phyloP scores from a whole-genome alignment of 2,113 vertebrate species.

The Phalacrocorax aristotelis region DNA sequence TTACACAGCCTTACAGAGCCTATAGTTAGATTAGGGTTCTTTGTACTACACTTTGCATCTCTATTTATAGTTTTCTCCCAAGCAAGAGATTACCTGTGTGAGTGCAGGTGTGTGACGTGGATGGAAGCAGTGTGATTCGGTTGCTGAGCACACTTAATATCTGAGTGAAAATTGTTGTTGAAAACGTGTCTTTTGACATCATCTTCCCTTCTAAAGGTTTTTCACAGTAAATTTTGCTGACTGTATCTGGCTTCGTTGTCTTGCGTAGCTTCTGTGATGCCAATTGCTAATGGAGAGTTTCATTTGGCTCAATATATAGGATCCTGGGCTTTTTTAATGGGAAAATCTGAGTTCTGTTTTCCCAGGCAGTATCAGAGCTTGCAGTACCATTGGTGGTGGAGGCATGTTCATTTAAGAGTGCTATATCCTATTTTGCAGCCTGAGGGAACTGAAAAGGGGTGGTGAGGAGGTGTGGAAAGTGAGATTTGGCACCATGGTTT shows the following conservation, averaged over 20 bases:
- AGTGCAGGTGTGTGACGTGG: neutral
- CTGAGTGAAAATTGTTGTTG: neutral
- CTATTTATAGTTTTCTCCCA: neutral
- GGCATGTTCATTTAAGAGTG: neutral
- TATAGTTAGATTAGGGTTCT: neutral
- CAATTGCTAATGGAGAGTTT: neutral
- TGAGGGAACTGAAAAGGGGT: neutral
- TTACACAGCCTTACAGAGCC: neutral
- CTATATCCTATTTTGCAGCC: neutral
- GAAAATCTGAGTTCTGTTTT: conserved; percentile 19
- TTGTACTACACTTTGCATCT: neutral
- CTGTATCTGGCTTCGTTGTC: neutral
- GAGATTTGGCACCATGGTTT: neutral
- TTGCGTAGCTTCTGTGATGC: conserved; percentile 20
- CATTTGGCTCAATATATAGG: conserved; percentile 1
- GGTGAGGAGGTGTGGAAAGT: neutral
- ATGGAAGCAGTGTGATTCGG: neutral
- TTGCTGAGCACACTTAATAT: neutral
- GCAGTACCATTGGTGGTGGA: neutral
- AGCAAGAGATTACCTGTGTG: neutral
- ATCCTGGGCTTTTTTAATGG: neutral
- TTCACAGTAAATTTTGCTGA: neutral
- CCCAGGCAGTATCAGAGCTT: neutral
- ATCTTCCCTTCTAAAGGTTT: neutral
- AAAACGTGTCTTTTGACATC: neutral